These are phyloP conservation scores for Macrotus californicus DNA, from an alignment of 2,113 vertebrate genomes.

Conservation along the genomic window DNA sequence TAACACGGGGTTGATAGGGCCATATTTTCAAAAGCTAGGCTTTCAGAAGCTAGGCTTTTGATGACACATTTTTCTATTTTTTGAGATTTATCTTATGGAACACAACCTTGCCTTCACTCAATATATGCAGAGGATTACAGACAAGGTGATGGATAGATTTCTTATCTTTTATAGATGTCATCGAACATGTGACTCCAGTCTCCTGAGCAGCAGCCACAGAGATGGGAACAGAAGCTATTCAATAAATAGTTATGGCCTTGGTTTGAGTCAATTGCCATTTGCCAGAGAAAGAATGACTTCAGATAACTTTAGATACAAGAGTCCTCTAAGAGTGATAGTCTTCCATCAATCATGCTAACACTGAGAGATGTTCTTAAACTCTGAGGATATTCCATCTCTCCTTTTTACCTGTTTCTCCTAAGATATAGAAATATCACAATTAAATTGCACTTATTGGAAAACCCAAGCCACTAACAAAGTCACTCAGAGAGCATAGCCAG, in stretches of 20 bases:
- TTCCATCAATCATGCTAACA: background rate
- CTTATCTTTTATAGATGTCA: background rate
- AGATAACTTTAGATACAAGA: background rate
- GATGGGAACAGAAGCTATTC: background rate
- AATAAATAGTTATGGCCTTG: background rate
- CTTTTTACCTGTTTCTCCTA: background rate
- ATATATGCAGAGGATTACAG: background rate
- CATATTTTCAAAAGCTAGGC: background rate
- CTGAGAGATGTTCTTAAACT: too few species aligned
- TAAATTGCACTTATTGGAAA: background rate
- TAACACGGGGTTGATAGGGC: too few species aligned
- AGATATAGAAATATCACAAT: background rate
- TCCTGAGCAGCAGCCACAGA: background rate
- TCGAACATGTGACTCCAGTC: background rate
- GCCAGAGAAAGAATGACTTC: background rate
- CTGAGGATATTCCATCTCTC: background rate
- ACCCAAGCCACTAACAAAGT: background rate
- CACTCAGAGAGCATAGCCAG: fast-evolving
- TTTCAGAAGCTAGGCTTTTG: background rate
- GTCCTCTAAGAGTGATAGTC: background rate
- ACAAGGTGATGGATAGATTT: background rate
- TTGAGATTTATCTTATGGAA: background rate
- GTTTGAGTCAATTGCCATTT: background rate
- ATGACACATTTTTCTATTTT: background rate
- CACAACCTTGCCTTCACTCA: background rate